Percentiles rank a stretch among this genome's conserved stretches.
phyloP scores from a whole-genome alignment of 2,797 vertebrate species.

The Distichodus sexfasciatus region DNA sequence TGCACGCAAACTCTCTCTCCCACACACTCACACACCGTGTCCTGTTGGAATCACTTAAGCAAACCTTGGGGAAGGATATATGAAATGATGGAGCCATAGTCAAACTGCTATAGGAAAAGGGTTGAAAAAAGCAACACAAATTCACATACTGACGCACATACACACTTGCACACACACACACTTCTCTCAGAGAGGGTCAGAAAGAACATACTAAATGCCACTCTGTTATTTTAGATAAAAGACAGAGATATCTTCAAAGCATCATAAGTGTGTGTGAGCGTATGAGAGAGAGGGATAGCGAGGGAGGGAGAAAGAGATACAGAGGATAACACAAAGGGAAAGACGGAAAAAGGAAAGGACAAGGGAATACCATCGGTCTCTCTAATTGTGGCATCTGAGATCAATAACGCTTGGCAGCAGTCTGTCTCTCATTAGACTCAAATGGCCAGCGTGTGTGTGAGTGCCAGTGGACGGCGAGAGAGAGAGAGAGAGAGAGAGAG shows the following conservation, averaged over 20 bases:
- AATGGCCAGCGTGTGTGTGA: not conserved
- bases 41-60: no score
- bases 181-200: not conserved
- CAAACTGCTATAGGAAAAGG: no score
- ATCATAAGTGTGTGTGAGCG: no score
- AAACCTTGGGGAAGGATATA: no score
- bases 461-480: not conserved
- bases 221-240: constrained; percentile 19
- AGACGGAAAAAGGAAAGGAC: no score
- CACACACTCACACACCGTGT: constrained; percentile 30
- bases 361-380: no score
- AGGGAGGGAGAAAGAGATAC: constrained; percentile 46
- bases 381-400: constrained; percentile 18
- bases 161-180: constrained; percentile 47
- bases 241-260: not conserved
- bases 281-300: not conserved
- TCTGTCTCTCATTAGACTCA: constrained; percentile 27
- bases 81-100: no score
- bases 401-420: constrained; percentile 21
- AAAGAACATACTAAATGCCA: constrained; percentile 17
- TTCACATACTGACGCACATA: no score
- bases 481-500: constrained; percentile 44
- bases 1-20: constrained; percentile 22
- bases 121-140: no score
- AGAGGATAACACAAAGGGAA: constrained; percentile 5